These are phyloP conservation scores for Hermatobates lingyangjiaoensis DNA, from an alignment of 1,140 invertebrate species.

Conservation along the genomic window DNA sequence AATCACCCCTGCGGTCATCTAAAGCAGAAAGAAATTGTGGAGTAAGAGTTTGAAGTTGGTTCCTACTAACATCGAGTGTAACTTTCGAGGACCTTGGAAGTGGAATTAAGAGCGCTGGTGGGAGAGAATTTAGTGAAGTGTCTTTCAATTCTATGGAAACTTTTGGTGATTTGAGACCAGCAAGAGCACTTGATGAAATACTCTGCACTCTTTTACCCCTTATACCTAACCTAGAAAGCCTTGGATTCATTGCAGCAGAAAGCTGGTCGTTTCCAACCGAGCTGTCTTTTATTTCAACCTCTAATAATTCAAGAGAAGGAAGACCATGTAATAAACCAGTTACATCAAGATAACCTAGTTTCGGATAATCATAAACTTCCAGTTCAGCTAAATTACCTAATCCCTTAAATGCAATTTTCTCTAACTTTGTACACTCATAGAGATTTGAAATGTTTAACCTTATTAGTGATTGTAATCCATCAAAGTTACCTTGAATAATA, in stretches of 20 bases:
- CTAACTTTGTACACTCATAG: slow-evolving; percentile 47
- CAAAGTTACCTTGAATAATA: slow-evolving; percentile 53
- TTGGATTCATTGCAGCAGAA: slow-evolving; percentile 51
- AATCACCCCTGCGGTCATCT: slow-evolving; percentile 54
- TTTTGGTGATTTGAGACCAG: slow-evolving; percentile 48
- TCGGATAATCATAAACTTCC: slow-evolving; percentile 49
- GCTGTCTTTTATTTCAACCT: slow-evolving; percentile 71
- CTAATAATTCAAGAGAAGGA: slow-evolving; percentile 43
- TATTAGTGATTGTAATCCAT: slow-evolving; percentile 40
- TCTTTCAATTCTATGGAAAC: slow-evolving; percentile 55
- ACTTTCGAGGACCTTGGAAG: slow-evolving; percentile 71
- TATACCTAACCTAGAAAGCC: slow-evolving; percentile 51
- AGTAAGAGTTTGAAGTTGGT: slow-evolving; percentile 49
- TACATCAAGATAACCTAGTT: slow-evolving; percentile 62
- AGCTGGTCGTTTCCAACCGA: slow-evolving; percentile 64
- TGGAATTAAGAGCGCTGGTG: slow-evolving; percentile 63
- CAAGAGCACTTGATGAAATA: slow-evolving; percentile 63
- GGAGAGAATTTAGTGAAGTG: slow-evolving; percentile 54
- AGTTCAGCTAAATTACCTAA: slow-evolving; percentile 47
- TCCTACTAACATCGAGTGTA: slow-evolving; percentile 54
- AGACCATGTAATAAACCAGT: slow-evolving; percentile 54
- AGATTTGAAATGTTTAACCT: slow-evolving; percentile 45
- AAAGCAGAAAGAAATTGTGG: slow-evolving; percentile 55
- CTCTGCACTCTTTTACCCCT: slow-evolving; percentile 51
- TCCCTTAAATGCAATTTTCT: slow-evolving; percentile 59